These are phyloP conservation scores for Piaya cayana DNA, from an alignment of 2,113 vertebrate genomes.

Conservation along the genomic window DNA sequence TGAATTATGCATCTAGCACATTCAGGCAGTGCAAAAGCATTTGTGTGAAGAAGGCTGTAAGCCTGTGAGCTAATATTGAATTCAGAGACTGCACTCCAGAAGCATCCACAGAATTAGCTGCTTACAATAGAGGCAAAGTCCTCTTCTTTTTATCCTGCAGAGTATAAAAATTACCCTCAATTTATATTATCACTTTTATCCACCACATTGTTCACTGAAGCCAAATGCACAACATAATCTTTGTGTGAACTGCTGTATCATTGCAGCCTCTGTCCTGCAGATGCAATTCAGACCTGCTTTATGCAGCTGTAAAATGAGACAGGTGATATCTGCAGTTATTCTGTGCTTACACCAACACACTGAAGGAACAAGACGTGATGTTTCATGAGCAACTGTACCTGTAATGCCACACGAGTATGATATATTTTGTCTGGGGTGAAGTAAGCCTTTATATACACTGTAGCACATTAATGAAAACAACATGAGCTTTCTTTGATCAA, in stretches of 20 bases:
- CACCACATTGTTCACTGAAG: neutral
- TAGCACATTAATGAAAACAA: neutral
- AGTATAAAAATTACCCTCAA: neutral
- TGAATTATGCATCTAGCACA: neutral
- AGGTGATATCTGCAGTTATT: neutral
- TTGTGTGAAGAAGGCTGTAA: neutral
- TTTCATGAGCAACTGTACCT: neutral
- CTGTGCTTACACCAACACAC: neutral
- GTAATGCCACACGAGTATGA: neutral
- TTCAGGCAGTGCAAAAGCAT: neutral
- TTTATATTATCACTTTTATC: neutral
- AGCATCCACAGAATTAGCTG: neutral
- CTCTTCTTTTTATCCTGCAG: neutral
- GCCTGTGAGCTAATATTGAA: neutral
- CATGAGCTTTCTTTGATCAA: constrained; percentile 1
- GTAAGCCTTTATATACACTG: neutral
- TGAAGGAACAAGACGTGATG: neutral
- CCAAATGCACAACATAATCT: neutral
- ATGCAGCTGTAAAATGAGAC: neutral
- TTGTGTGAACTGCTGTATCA: neutral
- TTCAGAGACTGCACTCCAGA: neutral
- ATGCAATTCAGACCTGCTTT: neutral
- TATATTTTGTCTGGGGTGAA: neutral
- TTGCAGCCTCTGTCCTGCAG: neutral
- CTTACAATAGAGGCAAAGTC: neutral